phyloP scores from a whole-genome alignment of 2,888 invertebrate genomes.

The Pinctada fucata region DNA sequence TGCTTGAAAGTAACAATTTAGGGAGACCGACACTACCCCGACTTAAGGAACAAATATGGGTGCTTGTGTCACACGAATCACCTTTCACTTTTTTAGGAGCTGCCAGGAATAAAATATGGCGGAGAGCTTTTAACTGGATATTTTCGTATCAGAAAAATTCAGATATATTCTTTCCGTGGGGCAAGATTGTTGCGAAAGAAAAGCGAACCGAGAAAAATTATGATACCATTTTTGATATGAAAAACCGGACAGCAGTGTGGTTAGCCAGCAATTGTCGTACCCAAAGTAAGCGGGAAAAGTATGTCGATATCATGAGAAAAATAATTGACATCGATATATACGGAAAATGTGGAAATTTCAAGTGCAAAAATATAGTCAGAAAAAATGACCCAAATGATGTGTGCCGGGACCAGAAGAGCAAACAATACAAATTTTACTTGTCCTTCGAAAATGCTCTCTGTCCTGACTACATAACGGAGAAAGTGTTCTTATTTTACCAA shows the following conservation, averaged over 20 bases:
- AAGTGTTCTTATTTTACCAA: not conserved
- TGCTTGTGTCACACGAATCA: not conserved
- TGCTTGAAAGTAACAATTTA: too few species aligned
- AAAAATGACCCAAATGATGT: not conserved
- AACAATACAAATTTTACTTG: not conserved
- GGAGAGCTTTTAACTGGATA: not conserved
- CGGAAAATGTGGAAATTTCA: not conserved
- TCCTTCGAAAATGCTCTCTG: not conserved
- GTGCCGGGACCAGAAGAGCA: not conserved
- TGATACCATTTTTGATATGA: not conserved
- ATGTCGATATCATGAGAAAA: not conserved
- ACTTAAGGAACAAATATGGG: not conserved
- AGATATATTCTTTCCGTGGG: not conserved
- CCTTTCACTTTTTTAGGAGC: not conserved
- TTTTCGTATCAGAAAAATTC: not conserved
- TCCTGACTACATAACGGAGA: not conserved
- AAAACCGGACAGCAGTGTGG: not conserved
- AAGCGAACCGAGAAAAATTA: not conserved
- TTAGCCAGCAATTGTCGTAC: not conserved
- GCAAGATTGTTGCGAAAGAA: not conserved
- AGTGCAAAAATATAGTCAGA: not conserved
- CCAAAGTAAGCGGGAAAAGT: not conserved
- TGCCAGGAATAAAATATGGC: not conserved
- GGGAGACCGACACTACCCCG: not conserved
- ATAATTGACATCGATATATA: not conserved